Base-by-base conservation (phyloP, 1,140 invertebrate genomes). In the Anastrepha ludens region DNA sequence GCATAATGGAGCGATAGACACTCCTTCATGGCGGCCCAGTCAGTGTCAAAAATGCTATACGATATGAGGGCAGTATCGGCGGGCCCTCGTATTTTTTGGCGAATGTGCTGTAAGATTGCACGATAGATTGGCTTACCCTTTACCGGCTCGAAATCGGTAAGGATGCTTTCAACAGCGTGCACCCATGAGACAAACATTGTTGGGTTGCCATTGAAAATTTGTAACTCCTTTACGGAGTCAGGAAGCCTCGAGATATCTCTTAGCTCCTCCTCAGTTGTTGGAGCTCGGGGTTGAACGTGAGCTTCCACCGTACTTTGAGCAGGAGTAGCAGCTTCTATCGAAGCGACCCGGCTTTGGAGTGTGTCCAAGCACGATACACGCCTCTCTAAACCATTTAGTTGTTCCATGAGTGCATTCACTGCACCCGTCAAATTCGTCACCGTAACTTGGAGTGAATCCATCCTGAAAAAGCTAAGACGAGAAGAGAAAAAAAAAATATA, bases 1-100 rank as follows among this genome's bases (percentile, higher is more conserved):
- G 87, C 78, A 67, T 88, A 88, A 67, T 88, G 74, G 11, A 88
- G 58, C 9, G 87, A 85, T 15, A 88, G 60, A 58, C 59, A 85
- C 17, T 65, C 65, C 5, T 85, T 85, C 11, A 85, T 85, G 20
- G 41, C 60, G 5, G 39, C 29, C 74, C 87, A 88, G 47, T 85
- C 58, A 17, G 62, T 47, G 39, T 85, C 60, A 47, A 87, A 81
- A 47, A 67, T 65, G 47, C 85, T 88, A 85, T 88, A 88, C 2
- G 87, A 88, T 62, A 67, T 41, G 39, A 87, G 59, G 55, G 74
- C 87, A 15, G 60, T 29, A 65, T 87, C 70, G 2, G 87, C 59
- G 11, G 47, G 41, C 17, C 15, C 29, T 29, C 29, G 29, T 29
- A 87, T 70, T 29, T 87, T 87, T 39, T 87, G 65, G 44, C 65